A percentile compares a stretch with the other conserved stretches of the same genome.
Conservation (phyloP, 2,113 vertebrate genomes). For the Marmota monax region DNA sequence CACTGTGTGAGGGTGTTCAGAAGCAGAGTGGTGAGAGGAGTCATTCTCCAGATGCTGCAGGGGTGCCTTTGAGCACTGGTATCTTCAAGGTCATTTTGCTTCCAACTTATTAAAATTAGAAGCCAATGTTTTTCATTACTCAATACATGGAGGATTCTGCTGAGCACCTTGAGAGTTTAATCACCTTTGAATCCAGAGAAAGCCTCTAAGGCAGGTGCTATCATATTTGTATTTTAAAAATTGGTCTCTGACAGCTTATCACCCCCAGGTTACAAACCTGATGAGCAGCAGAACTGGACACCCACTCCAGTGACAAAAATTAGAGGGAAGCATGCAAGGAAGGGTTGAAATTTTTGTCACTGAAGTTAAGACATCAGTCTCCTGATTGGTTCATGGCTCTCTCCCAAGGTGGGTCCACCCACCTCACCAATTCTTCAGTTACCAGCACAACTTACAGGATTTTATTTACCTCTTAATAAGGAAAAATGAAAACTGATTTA, state of each 20-base stretch:
- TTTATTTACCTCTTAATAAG: background rate
- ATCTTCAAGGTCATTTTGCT: background rate
- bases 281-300: background rate
- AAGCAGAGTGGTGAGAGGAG: background rate
- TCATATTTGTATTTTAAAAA: background rate
- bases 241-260: background rate
- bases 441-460: too few relatives aligned
- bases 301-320: background rate
- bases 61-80: background rate
- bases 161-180: background rate
- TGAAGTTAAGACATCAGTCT: accelerated
- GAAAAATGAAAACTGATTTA: background rate
- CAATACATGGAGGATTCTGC: background rate
- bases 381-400: background rate
- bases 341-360: too few relatives aligned
- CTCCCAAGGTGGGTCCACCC: background rate
- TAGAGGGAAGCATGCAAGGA: too few relatives aligned
- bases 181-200: background rate
- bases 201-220: background rate
- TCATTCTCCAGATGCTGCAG: background rate
- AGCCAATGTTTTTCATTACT: background rate
- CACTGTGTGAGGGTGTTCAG: background rate
- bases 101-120: background rate
- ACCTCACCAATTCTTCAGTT: background rate
- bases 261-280: background rate